Evolutionary conservation across 2,113 vertebrate species (phyloP).

Genomic region (Saguinus midas): DNA sequence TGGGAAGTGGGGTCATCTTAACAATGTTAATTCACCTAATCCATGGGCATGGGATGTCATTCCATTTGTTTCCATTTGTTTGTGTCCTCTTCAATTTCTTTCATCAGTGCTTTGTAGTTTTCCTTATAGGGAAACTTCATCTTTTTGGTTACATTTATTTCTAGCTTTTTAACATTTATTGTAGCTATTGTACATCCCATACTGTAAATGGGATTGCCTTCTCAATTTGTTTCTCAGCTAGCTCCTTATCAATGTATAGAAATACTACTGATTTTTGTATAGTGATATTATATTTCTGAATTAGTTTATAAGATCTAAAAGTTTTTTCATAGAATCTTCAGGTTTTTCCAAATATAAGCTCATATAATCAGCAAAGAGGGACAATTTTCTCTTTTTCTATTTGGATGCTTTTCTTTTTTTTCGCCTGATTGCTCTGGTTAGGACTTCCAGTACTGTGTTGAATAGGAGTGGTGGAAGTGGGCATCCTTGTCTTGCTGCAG

Average conservation of each 20-base stretch:
- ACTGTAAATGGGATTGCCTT: neutral
- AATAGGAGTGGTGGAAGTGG: neutral
- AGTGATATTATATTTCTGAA: neutral
- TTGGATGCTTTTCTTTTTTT: neutral
- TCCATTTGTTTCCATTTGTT: neutral
- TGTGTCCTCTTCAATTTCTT: neutral
- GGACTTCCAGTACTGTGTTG: neutral
- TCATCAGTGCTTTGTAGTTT: neutral
- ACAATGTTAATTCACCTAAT: neutral
- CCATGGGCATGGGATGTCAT: neutral
- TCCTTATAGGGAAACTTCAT: neutral
- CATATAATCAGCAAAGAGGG: neutral
- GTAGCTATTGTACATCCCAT: neutral
- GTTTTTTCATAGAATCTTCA: neutral
- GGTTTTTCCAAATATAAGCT: neutral
- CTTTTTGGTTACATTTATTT: neutral
- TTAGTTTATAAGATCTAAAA: neutral
- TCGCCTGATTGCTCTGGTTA: neutral
- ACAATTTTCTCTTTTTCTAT: neutral
- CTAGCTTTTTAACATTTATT: neutral
- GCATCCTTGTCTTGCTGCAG: neutral
- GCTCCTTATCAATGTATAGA: neutral
- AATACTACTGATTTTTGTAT: neutral
- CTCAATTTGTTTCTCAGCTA: neutral
- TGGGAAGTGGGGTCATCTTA: neutral